A percentile compares a stretch with the other conserved stretches of the same genome.
These are phyloP conservation scores for Gadopsis bispinosus DNA, from an alignment of 2,797 vertebrate genomes.

Conservation along the genomic window DNA sequence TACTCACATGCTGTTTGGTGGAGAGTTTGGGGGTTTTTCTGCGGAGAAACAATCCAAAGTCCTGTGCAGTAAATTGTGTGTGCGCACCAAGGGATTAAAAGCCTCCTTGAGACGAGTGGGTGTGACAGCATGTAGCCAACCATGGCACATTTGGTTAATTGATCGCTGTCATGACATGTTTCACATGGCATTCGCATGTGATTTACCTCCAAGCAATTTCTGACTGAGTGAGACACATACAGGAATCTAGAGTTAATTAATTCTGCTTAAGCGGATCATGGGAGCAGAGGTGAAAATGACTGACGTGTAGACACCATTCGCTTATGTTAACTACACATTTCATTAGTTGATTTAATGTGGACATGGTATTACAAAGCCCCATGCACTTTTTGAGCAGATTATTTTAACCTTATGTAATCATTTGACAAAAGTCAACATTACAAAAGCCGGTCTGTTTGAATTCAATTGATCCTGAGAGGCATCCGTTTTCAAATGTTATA, in stretches of 20 bases:
- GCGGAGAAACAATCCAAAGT: conserved; percentile 64
- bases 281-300: conserved; percentile 27
- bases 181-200: too few species aligned
- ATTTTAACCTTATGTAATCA: background rate
- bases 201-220: background rate
- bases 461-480: background rate
- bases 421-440: background rate
- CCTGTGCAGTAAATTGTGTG: conserved; percentile 38
- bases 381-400: background rate
- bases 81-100: conserved; percentile 47
- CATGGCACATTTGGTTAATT: conserved; percentile 53
- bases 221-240: background rate
- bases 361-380: background rate
- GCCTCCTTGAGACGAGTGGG: conserved; percentile 56
- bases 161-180: conserved; percentile 30
- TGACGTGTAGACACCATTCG: conserved; percentile 2
- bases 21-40: conserved; percentile 46
- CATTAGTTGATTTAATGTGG: background rate
- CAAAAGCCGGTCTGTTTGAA: background rate
- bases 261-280: conserved; percentile 64
- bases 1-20: conserved; percentile 71
- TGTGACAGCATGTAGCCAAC: conserved; percentile 69
- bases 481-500: background rate
- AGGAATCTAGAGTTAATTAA: conserved; percentile 49
- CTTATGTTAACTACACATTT: conserved; percentile 17